A percentile compares a stretch with the other conserved stretches of the same genome.
phyloP scores from a whole-genome alignment of 2,888 invertebrate genomes.

The Lacanobia oleracea region DNA sequence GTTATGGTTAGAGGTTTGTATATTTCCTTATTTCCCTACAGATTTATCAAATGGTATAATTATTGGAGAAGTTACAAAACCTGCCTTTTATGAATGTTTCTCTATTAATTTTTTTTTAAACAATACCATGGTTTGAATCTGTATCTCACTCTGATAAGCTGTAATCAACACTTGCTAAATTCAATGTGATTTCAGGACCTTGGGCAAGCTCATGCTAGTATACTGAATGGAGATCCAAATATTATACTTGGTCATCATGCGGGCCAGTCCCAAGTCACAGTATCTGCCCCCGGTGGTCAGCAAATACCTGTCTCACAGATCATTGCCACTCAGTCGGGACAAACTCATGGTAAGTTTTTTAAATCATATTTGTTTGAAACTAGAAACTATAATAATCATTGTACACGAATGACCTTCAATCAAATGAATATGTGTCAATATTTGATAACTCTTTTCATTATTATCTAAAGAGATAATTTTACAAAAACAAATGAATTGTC shows the following conservation, averaged over 20 bases:
- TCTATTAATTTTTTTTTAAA: background rate
- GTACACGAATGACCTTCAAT: slow-evolving; percentile 46
- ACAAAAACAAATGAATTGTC: slow-evolving; percentile 29
- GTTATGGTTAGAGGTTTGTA: too few species aligned
- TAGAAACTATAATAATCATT: slow-evolving; percentile 22
- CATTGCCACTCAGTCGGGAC: slow-evolving; percentile 86
- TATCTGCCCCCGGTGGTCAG: slow-evolving; percentile 82
- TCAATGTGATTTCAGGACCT: slow-evolving; percentile 81
- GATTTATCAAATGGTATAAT: too few species aligned
- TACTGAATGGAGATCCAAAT: slow-evolving; percentile 88
- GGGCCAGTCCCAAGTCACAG: slow-evolving; percentile 85
- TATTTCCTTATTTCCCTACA: background rate
- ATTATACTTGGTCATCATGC: slow-evolving; percentile 91
- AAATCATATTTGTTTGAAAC: background rate
- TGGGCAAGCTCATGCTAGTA: slow-evolving; percentile 85
- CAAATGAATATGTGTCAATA: slow-evolving; percentile 37
- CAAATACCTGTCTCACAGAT: slow-evolving; percentile 88
- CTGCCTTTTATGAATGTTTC: background rate
- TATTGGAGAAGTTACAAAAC: too few species aligned
- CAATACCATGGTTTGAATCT: too few species aligned
- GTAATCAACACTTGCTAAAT: slow-evolving; percentile 10
- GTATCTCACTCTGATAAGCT: background rate
- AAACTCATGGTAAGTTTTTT: slow-evolving; percentile 81
- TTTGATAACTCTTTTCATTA: slow-evolving; percentile 40
- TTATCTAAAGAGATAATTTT: slow-evolving; percentile 46